Conservation (phyloP, 2,113 vertebrate genomes). For the Lynx canadensis region DNA sequence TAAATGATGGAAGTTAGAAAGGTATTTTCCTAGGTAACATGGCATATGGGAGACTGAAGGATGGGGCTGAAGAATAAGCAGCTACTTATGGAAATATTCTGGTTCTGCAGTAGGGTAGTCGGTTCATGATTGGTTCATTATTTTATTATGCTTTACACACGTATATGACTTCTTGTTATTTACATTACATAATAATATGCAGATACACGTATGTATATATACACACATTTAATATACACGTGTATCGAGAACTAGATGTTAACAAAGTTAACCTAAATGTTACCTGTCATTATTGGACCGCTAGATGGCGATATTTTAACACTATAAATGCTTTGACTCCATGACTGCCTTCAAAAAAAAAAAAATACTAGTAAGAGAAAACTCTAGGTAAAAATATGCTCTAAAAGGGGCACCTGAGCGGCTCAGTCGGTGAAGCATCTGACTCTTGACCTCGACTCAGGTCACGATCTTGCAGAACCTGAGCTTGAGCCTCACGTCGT, state of each 20-base stretch:
- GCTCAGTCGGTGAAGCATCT: no score
- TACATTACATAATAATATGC: background rate
- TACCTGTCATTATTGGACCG: background rate
- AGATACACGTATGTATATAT: background rate
- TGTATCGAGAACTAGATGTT: background rate
- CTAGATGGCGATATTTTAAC: conserved; percentile 61
- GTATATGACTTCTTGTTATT: background rate
- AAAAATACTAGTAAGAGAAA: background rate
- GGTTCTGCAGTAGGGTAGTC: background rate
- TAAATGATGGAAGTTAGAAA: background rate
- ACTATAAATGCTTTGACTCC: background rate
- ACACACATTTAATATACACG: background rate
- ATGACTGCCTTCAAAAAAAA: conserved; percentile 13
- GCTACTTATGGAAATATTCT: no score
- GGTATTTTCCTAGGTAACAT: background rate
- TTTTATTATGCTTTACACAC: background rate
- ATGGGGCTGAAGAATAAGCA: background rate
- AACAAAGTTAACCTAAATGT: background rate
- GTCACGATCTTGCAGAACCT: no score
- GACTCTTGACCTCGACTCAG: no score
- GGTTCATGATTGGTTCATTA: background rate
- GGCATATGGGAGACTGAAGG: background rate
- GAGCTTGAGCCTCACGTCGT: no score
- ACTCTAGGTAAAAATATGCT: background rate
- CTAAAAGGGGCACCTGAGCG: no score